A percentile compares a stretch with the other conserved stretches of the same genome.
phyloP scores from a whole-genome alignment of 1,140 invertebrate species.

The Ridgeia piscesae region DNA sequence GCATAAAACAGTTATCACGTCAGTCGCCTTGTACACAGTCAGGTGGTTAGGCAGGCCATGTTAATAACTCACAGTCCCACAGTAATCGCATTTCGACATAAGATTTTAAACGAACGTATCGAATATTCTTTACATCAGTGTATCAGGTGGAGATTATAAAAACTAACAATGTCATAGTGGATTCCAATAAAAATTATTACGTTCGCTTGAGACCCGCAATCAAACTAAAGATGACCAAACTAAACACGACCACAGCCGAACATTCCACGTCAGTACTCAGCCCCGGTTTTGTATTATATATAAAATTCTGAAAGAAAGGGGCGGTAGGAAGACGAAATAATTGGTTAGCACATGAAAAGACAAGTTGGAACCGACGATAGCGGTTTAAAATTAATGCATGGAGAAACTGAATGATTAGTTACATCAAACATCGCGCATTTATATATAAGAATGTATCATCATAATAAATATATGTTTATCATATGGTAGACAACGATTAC shows the following conservation, averaged over 20 bases:
- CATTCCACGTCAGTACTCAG: no score
- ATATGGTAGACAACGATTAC: no score
- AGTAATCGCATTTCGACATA: background rate
- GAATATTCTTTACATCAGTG: background rate
- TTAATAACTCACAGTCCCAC: background rate
- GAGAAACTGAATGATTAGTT: background rate
- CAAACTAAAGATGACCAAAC: background rate
- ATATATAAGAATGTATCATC: no score
- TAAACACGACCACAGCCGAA: background rate
- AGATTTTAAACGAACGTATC: background rate
- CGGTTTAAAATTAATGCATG: background rate
- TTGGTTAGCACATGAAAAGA: background rate
- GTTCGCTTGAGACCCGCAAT: background rate
- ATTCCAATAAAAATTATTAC: background rate
- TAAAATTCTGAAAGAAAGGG: background rate
- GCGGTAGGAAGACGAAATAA: background rate
- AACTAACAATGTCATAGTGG: background rate
- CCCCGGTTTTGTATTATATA: background rate
- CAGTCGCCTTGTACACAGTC: background rate
- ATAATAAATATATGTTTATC: no score
- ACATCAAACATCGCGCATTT: background rate
- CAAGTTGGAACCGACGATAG: background rate
- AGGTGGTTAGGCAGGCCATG: background rate
- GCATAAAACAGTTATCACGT: background rate
- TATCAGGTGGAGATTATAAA: background rate